Conservation (phyloP, 2,888 invertebrate genomes). For the Ophion costatus region DNA sequence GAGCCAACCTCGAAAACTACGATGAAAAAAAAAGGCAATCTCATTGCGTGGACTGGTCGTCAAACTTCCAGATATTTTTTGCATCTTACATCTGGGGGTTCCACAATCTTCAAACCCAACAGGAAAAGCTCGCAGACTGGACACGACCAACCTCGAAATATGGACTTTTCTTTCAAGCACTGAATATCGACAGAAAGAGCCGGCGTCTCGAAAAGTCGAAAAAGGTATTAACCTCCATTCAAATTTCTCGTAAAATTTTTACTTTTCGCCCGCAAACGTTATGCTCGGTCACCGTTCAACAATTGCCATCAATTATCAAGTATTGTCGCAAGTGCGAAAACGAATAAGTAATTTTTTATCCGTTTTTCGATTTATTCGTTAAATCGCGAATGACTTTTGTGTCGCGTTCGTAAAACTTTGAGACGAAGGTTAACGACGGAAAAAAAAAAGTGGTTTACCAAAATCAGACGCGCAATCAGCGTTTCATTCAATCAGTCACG, state of each 20-base stretch:
- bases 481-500: constrained; percentile 51
- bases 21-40: not conserved
- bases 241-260: too few relatives aligned
- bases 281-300: not conserved
- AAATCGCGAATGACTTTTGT: constrained; percentile 7
- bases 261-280: not conserved
- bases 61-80: not conserved
- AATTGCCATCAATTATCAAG: not conserved
- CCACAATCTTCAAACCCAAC: not conserved
- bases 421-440: constrained; percentile 7
- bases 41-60: not conserved
- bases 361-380: not conserved
- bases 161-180: not conserved
- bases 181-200: not conserved
- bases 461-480: constrained; percentile 53
- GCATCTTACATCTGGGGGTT: not conserved
- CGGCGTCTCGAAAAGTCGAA: not conserved
- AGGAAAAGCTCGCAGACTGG: not conserved
- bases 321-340: not conserved
- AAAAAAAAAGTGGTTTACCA: constrained; percentile 26
- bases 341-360: not conserved
- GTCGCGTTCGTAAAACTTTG: not conserved
- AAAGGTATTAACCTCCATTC: not conserved
- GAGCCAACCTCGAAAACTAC: not conserved
- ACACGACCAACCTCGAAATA: not conserved